Evolutionary conservation across 2,113 vertebrate genomes (phyloP).

Genomic region (Chunga burmeisteri): DNA sequence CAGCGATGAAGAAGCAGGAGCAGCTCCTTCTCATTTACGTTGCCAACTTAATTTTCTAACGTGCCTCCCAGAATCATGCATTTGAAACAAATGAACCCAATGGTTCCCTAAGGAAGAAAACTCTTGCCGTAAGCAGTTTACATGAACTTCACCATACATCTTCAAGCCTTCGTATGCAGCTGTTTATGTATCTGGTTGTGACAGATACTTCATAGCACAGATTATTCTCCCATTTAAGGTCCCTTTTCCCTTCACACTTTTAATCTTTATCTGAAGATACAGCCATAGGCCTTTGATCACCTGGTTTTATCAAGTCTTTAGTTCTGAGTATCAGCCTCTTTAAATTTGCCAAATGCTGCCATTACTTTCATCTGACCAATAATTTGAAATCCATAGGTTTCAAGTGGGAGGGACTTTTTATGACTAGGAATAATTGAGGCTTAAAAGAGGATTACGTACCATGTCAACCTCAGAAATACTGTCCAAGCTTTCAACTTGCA

Average conservation of each 20-base stretch:
- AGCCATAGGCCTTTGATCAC: neutral
- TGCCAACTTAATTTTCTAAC: neutral
- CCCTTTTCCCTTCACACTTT: neutral
- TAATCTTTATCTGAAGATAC: neutral
- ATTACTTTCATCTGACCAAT: neutral
- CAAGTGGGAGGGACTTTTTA: neutral
- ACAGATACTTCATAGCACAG: neutral
- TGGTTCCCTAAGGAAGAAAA: neutral
- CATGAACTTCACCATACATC: neutral
- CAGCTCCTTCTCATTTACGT: neutral
- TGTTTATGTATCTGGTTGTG: neutral
- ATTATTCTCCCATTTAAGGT: neutral
- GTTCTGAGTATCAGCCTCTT: neutral
- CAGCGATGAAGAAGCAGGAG: neutral
- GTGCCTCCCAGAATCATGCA: neutral
- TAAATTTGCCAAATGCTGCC: neutral
- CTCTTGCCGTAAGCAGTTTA: neutral
- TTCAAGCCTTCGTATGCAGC: neutral
- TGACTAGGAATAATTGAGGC: neutral
- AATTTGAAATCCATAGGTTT: neutral
- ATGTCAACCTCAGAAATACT: slow-evolving; percentile 98
- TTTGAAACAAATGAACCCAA: neutral
- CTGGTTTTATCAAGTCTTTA: neutral
- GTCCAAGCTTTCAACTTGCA: slow-evolving; percentile 95
- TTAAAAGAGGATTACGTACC: slow-evolving; percentile 71